Base-by-base conservation (phyloP, 2,888 invertebrate species). In the Corbicula japonica region DNA sequence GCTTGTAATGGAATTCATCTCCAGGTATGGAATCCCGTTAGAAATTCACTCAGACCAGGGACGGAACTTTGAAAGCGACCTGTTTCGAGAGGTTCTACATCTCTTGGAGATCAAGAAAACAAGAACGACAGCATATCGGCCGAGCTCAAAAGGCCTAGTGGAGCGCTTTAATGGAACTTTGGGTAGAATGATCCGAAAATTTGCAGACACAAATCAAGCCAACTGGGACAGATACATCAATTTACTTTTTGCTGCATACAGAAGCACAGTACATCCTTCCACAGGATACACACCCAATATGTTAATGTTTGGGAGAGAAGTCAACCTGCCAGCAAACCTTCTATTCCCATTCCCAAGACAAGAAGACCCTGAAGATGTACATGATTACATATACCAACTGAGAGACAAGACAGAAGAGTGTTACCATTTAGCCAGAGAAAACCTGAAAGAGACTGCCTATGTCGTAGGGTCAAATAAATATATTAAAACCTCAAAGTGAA, bases 291-390 rank as follows among this genome's bases (percentile, higher is more conserved):
- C 28, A 5, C 78, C 76, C 6, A 78, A 78, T 62, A 23, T 34
- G 18, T n/a, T 77, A 23, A 77, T 81, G 81, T 58, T 76, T 18
- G 76, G 81, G 6, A 41, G 70, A 15, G 66, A 81, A 56, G 66
- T 66, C 15, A 65, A 12, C 15, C 5, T 62, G 18, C 75, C 70
- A 23, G 12, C n/a, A 15, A 66, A 75, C 23, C 26, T 79, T 3
- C 3, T 70, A 1, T 70, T 61, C 30, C 70, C 70, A 5, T 5
- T 61, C 10, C 44, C 70, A 32, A 63, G n/a, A 30, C 2, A 1
- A 48, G 21, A 46, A 3, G 30, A 5, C 28, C 46, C 46, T n/a
- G 12, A 2, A 3, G 34, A 46, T 23, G 30, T 15, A 30, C 46
- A 48, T 18, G 8, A 32, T 21, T 63, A 63, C 32, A 34, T 63